Evolutionary conservation across 2,888 invertebrate species (phyloP), one percentile per base, ranked within the genome.

Genomic region (Campopleginae sp.): DNA sequence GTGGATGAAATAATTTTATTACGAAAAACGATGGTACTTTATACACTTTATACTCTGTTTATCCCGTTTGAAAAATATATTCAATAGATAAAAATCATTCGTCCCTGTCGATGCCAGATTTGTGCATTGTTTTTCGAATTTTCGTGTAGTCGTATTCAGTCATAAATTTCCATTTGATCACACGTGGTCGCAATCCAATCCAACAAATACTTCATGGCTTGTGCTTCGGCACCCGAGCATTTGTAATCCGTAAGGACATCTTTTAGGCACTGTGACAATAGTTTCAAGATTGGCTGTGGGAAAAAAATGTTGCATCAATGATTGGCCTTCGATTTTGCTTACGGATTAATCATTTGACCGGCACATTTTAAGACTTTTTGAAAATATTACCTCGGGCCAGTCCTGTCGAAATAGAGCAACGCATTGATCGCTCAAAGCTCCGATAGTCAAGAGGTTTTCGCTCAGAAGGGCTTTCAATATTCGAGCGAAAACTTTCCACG

Each of bases 391-490:
- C 93, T 95, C 94, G 0, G 95, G 93, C 96, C 96, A 97, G 82
- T 96, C 96, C 86, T 95, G 95, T 88, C 96, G 95, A 82, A 96
- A 96, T 17, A 97, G 95, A 0, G 96, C 95, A 51, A 96, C 93
- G 88, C 96, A 96, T 88, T 96, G 96, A 71, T 95, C 95, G 87
- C 96, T 96, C 12, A 97, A 91, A 0, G 94, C 94, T 66, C 96
- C 95, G 19, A 96, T 94, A 4, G 94, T 95, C 84, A 97, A 90
- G 72, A 96, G 94, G 31, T 95, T 92, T 65, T 95, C 93, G 8
- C 94, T 94, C 72, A 97, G 91, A 90, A 97, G 84, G 81, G 82
- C 88, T n/a, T 88, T 91, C 54, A 93, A 79, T 82, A 94, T 90
- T 54, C 87, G 87, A 27, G 92, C 93, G 74, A 89, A 91, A 23